Base-by-base conservation (phyloP, 2,888 invertebrate genomes). In the Mesochorus sp. region DNA sequence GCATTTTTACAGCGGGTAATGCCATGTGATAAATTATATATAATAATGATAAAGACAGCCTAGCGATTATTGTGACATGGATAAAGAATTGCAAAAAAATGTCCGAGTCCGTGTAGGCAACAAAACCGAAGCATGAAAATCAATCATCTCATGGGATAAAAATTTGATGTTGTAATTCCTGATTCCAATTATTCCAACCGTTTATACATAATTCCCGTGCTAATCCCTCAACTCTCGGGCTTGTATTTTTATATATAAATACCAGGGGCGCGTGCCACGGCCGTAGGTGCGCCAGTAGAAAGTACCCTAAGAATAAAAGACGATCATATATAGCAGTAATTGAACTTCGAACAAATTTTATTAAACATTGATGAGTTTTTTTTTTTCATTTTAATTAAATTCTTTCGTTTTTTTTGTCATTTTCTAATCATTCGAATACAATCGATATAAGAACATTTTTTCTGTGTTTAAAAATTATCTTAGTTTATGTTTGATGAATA, bases 341-440 rank as follows among this genome's bases (percentile, higher is more conserved):
- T 14, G 61, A 61, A 61, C 61, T 61, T 44, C 21, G 42, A 14
- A 61, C 61, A 44, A 44, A 44, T 44, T 61, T 42, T 8, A 61
- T 61, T 6, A 37, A n/a, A 28, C 10, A 17, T 26, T 1, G n/a
- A 61, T n/a, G 28, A 3, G 10, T 14, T 28, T 61, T 28, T 37
- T n/a, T 2, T 39, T 12, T 26, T 12, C 1, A 21, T 6, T 0
- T 19, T 3, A 21, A 44, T 44, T 14, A 2, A n/a, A 61, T 44
- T 26, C 12, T 59, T 12, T 3, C 26, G n/a, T 26, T 51, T 42
- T 4, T 24, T 10, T 10, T 17, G n/a, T n/a, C n/a, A n/a, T n/a
- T n/a, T n/a, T n/a, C 34, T n/a, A n/a, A 34, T n/a, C 10, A 8
- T 0, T 6, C 34, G 21, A 3, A 2, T 17, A 8, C 31, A 4